Evolutionary conservation across 1,140 invertebrate species (phyloP), one percentile per base, ranked within the genome.

Genomic region (Drosophila sp.): DNA sequence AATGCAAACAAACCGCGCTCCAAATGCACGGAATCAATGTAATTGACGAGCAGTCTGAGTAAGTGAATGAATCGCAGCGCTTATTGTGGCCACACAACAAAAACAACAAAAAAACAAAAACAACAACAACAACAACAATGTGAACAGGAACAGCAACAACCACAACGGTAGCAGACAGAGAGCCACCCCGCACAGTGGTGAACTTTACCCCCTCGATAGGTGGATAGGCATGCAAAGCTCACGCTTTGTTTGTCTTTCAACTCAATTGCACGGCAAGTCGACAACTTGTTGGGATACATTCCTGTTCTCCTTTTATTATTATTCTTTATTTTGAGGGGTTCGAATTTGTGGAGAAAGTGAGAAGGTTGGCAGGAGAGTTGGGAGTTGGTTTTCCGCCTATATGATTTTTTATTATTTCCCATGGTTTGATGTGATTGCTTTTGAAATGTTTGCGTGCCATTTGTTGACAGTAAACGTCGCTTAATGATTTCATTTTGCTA

Each of bases 371-470:
- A 2, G 1, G 13, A 7, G 11, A 4, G 11, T 7, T 14, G 7
- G 27, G 7, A 7, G n/a, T 77, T 54, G 63, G 38, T 66, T 70
- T 82, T 70, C 66, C 48, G 54, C 72, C 76, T 58, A 46, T 57
- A 65, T 53, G 61, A 75, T 41, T 70, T 69, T 76, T 83, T 79
- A 84, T 84, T 84, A 83, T 82, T 83, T 72, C 76, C 80, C 71
- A 65, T 72, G 66, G 57, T 74, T 65, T 78, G 82, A 67, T 72
- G 63, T 50, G 80, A 83, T 83, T 76, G 76, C 72, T 76, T 83
- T 83, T 41, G 80, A 80, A 83, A 83, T 76, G 80, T 76, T 84
- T 79, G 76, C 80, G 76, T 84, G 80, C 80, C 80, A 84, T 76
- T 83, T 84, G 80, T 76, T 83, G 80, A 83, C 80, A 83, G 80